Base-by-base conservation (phyloP, 2,113 vertebrate genomes). In the Gasterosteus nipponicus region DNA sequence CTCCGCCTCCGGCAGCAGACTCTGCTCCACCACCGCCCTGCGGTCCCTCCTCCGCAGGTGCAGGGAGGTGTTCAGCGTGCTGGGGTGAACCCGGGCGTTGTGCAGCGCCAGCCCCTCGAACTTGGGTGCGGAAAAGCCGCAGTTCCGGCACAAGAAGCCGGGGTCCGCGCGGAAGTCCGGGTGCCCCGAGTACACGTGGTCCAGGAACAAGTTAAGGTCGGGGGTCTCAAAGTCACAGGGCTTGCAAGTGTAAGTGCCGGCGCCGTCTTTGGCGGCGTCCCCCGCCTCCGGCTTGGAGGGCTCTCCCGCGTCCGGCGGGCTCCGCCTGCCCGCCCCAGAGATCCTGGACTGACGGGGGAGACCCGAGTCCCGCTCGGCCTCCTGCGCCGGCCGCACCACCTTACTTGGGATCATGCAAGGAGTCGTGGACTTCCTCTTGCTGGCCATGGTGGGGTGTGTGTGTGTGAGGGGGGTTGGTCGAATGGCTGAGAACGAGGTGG, bases 371-470 rank as follows among this genome's bases (percentile, higher is more conserved):
- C 70, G 83, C 2, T 94, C 90, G 0, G 88, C 69, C 18, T 95
- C 95, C 72, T 95, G 96, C 77, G 93, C 84, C 5, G 93, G 73
- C 39, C 79, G 94, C 83, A 95, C 84, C 0, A 93, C 88, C 92
- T 99, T 99, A 57, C 96, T 92, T 0, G 98, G 98, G 91, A 99
- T 99, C 98, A 99, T 99, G 84, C 98, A 99, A 2, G 98, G 98
- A 14, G 94, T 96, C 14, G 97, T 97, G 18, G 97, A 98, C 90
- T 99, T 99, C 90, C 98, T 95, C 91, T 98, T 99, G 94, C 98
- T 99, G 84, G 98, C 98, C 98, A 99, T 99, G 49, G 42, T 73
- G 91, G 62, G 73, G 1, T 51, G 69, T 19, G 56, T 86, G 77
- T 56, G 77, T 47, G 80, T 5, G 77, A 62, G 69, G 9, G 26